Evolutionary conservation across 2,888 invertebrate species (phyloP).

Genomic region (Cybosia mesomella): DNA sequence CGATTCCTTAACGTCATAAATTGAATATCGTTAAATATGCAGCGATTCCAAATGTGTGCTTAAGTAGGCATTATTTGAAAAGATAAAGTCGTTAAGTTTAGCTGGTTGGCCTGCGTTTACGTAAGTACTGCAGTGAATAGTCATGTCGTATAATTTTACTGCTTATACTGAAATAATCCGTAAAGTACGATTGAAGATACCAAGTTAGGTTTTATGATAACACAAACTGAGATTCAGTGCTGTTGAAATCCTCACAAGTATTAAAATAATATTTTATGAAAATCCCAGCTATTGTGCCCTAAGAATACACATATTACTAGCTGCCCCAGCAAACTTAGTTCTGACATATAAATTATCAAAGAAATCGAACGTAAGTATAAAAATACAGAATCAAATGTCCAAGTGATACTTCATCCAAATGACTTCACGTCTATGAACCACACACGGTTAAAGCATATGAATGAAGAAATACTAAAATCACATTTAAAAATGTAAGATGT

Average conservation of each 20-base stretch:
- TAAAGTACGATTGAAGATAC: slow-evolving; percentile 57
- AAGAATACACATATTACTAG: neutral
- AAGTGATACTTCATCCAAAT: no score
- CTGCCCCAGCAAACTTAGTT: neutral
- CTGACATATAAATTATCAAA: neutral
- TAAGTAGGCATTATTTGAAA: slow-evolving; percentile 76
- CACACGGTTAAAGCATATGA: no score
- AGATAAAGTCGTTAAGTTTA: slow-evolving; percentile 78
- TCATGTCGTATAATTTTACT: slow-evolving; percentile 74
- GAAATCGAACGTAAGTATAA: no score
- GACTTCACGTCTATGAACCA: no score
- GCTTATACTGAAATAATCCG: slow-evolving; percentile 70
- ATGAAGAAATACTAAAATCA: no score
- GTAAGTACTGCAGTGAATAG: slow-evolving; percentile 60
- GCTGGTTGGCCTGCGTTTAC: slow-evolving; percentile 58
- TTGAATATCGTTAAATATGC: slow-evolving; percentile 83
- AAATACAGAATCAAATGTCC: no score
- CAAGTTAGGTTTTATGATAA: slow-evolving; percentile 46
- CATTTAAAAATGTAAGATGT: no score
- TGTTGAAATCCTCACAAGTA: slow-evolving; percentile 41
- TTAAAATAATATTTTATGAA: slow-evolving; percentile 33
- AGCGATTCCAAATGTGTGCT: slow-evolving; percentile 66
- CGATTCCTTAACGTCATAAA: slow-evolving; percentile 82
- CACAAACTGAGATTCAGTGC: slow-evolving; percentile 41
- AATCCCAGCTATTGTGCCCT: slow-evolving; percentile 33